Percentiles rank a stretch among this genome's conserved stretches.
phyloP scores from a whole-genome alignment of 2,797 vertebrate species.

The Adrianichthys oophorus region DNA sequence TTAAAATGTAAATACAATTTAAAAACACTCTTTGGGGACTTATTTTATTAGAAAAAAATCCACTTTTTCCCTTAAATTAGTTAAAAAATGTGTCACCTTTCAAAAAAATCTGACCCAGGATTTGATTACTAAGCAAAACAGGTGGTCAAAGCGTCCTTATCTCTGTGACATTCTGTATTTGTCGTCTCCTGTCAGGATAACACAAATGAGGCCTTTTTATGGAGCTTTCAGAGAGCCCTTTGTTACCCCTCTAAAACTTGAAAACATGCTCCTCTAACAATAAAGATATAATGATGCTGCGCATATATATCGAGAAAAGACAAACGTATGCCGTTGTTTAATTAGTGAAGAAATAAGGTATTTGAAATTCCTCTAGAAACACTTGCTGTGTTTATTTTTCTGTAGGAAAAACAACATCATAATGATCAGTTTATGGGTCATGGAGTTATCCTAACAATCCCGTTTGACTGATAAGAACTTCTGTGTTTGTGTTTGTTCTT shows the following conservation, averaged over 20 bases:
- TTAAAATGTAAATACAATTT: background rate
- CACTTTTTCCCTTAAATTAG: background rate
- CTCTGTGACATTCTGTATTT: slow-evolving; percentile 6
- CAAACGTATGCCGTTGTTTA: no score
- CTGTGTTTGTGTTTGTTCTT: slow-evolving; percentile 13
- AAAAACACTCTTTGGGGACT: no score
- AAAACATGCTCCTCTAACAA: background rate
- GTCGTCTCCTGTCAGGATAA: slow-evolving; percentile 19
- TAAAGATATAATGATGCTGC: no score
- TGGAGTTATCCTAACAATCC: no score
- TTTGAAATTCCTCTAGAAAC: no score
- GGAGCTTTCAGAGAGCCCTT: slow-evolving; percentile 2
- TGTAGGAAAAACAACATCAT: no score
- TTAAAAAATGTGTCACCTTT: slow-evolving; percentile 1
- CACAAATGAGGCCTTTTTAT: background rate
- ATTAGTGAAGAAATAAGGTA: no score
- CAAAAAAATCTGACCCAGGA: slow-evolving; percentile 18
- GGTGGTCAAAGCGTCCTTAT: slow-evolving; percentile 7
- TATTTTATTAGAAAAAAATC: no score
- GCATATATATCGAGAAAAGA: no score
- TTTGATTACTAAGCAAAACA: slow-evolving; percentile 33
- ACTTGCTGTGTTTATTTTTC: no score
- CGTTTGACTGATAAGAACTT: no score
- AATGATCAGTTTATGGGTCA: no score
- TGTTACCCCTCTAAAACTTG: background rate